A percentile compares a stretch with the other conserved stretches of the same genome.
Evolutionary conservation across 2,113 vertebrate species (phyloP).

Genomic region (Elephantulus edwardii): DNA sequence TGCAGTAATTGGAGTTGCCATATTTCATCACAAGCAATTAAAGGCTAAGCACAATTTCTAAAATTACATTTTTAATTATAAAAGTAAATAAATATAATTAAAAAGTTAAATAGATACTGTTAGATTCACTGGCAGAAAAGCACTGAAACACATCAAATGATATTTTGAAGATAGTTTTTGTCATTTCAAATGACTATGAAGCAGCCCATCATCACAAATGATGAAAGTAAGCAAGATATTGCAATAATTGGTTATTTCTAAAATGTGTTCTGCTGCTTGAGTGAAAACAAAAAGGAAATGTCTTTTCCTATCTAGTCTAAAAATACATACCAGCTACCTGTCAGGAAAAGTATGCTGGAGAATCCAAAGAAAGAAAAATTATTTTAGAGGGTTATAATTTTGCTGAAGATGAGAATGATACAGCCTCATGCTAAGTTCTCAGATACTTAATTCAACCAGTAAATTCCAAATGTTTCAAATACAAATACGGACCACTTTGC

Average conservation of each 20-base stretch:
- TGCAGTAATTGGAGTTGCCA: conserved; percentile 52
- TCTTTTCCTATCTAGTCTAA: conserved; percentile 25
- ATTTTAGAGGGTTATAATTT: background rate
- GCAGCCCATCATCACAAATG: conserved; percentile 9
- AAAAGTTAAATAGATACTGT: conserved; percentile 23
- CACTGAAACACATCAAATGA: background rate
- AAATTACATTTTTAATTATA: conserved; percentile 59
- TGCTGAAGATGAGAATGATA: background rate
- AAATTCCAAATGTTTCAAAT: background rate
- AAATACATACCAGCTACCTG: background rate
- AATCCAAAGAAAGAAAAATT: background rate
- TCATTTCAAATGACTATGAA: conserved; percentile 43
- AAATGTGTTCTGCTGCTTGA: conserved; percentile 1
- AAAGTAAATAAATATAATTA: conserved; percentile 68
- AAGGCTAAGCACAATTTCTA: conserved; percentile 25
- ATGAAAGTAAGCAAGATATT: conserved; percentile 22
- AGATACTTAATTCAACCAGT: background rate
- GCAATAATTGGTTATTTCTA: conserved; percentile 46
- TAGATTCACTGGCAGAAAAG: background rate
- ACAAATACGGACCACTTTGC: fast-evolving
- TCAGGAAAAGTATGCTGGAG: background rate
- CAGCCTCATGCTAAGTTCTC: fast-evolving
- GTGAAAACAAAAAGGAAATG: conserved; percentile 40
- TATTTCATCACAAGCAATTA: conserved; percentile 40
- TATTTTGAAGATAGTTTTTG: conserved; percentile 35